Conservation (phyloP, 1,140 invertebrate species). For the Plectus sambesii region DNA sequence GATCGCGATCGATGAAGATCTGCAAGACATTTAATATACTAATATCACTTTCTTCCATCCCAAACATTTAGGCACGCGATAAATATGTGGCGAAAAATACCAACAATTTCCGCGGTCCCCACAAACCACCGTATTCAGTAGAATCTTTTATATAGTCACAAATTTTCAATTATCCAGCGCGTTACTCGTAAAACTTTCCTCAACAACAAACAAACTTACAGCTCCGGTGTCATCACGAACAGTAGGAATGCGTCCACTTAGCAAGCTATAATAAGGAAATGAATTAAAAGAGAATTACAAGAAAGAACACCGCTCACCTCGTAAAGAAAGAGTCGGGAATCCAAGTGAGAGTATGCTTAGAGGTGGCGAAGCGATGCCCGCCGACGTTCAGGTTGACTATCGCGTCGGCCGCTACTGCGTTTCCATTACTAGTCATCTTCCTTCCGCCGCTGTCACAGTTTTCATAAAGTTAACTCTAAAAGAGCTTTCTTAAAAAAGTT, state of each 20-base stretch:
- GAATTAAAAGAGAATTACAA: not conserved
- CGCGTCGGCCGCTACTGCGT: too few species aligned
- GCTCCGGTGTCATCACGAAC: constrained; percentile 81
- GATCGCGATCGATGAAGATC: constrained; percentile 94
- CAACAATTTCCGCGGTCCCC: not conserved
- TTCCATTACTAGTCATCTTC: too few species aligned
- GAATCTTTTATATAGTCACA: not conserved
- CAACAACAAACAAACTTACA: constrained; percentile 42
- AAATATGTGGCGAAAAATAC: not conserved
- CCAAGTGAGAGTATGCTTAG: constrained; percentile 82
- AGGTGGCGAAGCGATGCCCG: constrained; percentile 72
- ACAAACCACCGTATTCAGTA: not conserved
- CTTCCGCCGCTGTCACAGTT: too few species aligned
- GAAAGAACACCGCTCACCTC: constrained; percentile 44
- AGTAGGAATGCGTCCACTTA: constrained; percentile 81
- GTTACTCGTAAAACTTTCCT: not conserved
- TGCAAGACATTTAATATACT: constrained; percentile 30
- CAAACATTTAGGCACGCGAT: not conserved
- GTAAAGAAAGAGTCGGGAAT: constrained; percentile 54
- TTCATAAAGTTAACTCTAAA: too few species aligned
- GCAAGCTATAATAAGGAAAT: constrained; percentile 48
- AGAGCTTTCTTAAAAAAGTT: too few species aligned
- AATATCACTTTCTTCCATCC: constrained; percentile 5
- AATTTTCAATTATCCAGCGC: not conserved
- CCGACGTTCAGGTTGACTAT: constrained; percentile 29